phyloP scores from a whole-genome alignment of 1,140 invertebrate species.

The Drosophila tsacasi region DNA sequence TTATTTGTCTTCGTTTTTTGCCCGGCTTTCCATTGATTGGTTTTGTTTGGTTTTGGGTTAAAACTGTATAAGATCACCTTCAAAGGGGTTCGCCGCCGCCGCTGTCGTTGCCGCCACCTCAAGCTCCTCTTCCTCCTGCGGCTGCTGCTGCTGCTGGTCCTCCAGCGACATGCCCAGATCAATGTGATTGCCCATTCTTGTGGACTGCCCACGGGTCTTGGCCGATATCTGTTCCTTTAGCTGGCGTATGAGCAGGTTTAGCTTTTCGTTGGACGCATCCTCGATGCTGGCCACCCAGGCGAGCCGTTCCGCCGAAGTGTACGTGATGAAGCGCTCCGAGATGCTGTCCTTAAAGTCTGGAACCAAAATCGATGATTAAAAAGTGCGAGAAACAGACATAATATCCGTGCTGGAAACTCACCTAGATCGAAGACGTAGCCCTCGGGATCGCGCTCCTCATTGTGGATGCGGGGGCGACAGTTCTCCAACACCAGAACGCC shows the following conservation, averaged over 20 bases:
- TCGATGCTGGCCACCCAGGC: conserved; percentile 95
- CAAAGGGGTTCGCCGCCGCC: conserved; percentile 61
- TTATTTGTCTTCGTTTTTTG: neutral
- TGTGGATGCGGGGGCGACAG: conserved; percentile 88
- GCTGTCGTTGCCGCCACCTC: conserved; percentile 3
- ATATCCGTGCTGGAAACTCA: conserved; percentile 74
- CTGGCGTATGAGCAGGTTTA: conserved; percentile 91
- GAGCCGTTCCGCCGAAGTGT: conserved; percentile 92
- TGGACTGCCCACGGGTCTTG: conserved; percentile 33
- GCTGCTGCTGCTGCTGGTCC: conserved; percentile 15
- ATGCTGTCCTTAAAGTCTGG: conserved; percentile 93
- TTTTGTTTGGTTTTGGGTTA: conserved; percentile 46
- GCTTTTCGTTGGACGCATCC: conserved; percentile 93
- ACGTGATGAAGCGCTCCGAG: conserved; percentile 92
- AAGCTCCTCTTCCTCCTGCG: conserved; percentile 13
- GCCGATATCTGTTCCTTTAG: conserved; percentile 87
- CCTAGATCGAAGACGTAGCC: conserved; percentile 89
- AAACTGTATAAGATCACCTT: conserved; percentile 86
- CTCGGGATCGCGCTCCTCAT: conserved; percentile 87
- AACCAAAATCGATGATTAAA: conserved; percentile 14
- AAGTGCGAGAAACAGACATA: too few relatives aligned
- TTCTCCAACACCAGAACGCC: conserved; percentile 95
- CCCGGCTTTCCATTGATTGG: conserved; percentile 14
- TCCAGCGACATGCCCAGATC: conserved; percentile 56
- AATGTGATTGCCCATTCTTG: conserved; percentile 76